Conservation (phyloP, 2,888 invertebrate genomes). For the Synergus gifuensis region DNA sequence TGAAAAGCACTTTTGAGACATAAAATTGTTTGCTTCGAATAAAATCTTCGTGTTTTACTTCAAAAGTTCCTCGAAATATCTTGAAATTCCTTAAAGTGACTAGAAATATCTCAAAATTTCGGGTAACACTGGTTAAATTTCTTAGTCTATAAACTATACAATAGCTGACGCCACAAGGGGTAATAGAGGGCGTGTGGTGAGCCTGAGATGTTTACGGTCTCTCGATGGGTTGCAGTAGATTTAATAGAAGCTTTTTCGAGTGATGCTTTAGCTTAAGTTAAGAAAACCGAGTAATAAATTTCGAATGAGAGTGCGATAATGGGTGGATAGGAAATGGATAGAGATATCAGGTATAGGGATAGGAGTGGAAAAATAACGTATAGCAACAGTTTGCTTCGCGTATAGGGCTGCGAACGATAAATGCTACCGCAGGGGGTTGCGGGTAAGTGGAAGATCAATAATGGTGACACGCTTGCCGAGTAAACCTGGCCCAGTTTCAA, state of each 20-base stretch:
- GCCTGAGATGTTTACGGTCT: neutral
- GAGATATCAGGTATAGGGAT: conserved; percentile 48
- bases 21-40: too few relatives aligned
- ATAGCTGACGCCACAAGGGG: neutral
- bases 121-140: too few relatives aligned
- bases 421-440: conserved; percentile 60
- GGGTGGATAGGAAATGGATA: conserved; percentile 5
- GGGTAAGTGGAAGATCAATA: conserved; percentile 70
- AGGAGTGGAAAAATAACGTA: conserved; percentile 56
- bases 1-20: too few relatives aligned
- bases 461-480: conserved; percentile 76
- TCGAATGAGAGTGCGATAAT: neutral
- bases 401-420: conserved; percentile 55
- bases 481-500: conserved; percentile 76
- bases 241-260: conserved; percentile 34
- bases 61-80: too few relatives aligned
- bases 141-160: neutral
- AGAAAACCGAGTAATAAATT: conserved; percentile 8
- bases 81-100: too few relatives aligned
- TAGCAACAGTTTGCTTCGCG: conserved; percentile 65
- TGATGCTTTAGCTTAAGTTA: neutral
- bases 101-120: too few relatives aligned
- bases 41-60: too few relatives aligned
- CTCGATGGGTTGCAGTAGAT: neutral
- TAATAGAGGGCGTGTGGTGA: neutral